Evolutionary conservation across 64 coral and sea anemone genomes (phyloP).

Genomic region (Pocillopora verrucosa): DNA sequence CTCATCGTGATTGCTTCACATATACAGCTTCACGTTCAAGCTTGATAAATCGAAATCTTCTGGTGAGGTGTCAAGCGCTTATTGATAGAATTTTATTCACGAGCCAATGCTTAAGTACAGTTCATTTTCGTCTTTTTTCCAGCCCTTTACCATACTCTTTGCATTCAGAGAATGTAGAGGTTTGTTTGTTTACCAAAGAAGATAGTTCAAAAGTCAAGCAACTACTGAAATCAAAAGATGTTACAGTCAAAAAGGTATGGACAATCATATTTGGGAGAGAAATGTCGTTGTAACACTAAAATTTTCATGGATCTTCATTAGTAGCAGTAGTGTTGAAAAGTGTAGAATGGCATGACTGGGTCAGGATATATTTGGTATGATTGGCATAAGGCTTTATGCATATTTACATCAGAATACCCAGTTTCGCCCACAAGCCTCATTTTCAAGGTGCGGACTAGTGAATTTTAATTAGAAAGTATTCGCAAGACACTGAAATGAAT

Average conservation of each 20-base stretch:
- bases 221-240: conserved; percentile 70
- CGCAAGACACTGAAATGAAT: too few species aligned
- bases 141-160: conserved; percentile 77
- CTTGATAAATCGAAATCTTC: too few species aligned
- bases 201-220: conserved; percentile 71
- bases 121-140: not conserved
- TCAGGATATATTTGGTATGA: too few species aligned
- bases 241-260: conserved; percentile 81
- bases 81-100: not conserved
- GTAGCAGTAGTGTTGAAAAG: not conserved
- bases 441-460: too few species aligned
- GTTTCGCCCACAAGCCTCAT: too few species aligned
- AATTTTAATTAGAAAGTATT: too few species aligned
- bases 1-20: too few species aligned
- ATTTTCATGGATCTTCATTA: not conserved
- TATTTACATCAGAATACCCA: too few species aligned
- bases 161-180: conserved; percentile 66
- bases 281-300: not conserved
- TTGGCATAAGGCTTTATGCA: too few species aligned
- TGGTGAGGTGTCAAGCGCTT: too few species aligned
- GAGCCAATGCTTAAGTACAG: not conserved
- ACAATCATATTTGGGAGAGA: not conserved
- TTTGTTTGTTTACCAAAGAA: conserved; percentile 84
- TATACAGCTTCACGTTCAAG: too few species aligned
- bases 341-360: too few species aligned